These are phyloP conservation scores for Molanna angustata DNA, from an alignment of 2,888 invertebrate genomes.

Conservation along the genomic window DNA sequence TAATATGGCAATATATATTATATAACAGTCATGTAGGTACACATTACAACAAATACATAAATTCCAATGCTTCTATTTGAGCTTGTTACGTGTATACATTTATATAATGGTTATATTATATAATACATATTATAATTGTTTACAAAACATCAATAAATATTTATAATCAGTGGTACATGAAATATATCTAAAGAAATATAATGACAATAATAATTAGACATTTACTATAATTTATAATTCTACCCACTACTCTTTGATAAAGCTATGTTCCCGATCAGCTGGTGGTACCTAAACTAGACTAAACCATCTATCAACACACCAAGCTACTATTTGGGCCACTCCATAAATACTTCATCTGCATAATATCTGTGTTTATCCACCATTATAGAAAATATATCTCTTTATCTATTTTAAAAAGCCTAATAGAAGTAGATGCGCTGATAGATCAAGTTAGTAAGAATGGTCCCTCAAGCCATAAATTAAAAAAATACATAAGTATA, in stretches of 20 bases:
- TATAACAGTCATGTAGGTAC: constrained; percentile 12
- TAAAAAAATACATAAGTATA: constrained; percentile 21
- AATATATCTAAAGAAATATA: constrained; percentile 20
- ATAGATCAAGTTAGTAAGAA: constrained; percentile 33
- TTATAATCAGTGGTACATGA: constrained; percentile 16
- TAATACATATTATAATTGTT: constrained; percentile 11
- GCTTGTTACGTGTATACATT: constrained; percentile 9
- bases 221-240: constrained; percentile 23
- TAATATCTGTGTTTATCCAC: background rate
- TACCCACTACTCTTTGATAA: constrained; percentile 55
- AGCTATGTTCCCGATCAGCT: constrained; percentile 65
- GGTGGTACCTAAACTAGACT: constrained; percentile 37
- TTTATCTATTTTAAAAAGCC: constrained; percentile 17
- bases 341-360: background rate
- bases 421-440: constrained; percentile 31
- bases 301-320: constrained; percentile 33
- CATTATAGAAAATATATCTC: constrained; percentile 12
- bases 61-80: background rate
- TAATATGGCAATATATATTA: too few species aligned
- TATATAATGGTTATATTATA: constrained; percentile 11
- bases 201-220: constrained; percentile 23
- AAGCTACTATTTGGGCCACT: constrained; percentile 19
- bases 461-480: constrained; percentile 34
- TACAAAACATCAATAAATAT: constrained; percentile 18
- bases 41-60: background rate